Evolutionary conservation across 2,797 vertebrate genomes (phyloP), one percentile per base, ranked within the genome.

Genomic region (Anabas testudineus): DNA sequence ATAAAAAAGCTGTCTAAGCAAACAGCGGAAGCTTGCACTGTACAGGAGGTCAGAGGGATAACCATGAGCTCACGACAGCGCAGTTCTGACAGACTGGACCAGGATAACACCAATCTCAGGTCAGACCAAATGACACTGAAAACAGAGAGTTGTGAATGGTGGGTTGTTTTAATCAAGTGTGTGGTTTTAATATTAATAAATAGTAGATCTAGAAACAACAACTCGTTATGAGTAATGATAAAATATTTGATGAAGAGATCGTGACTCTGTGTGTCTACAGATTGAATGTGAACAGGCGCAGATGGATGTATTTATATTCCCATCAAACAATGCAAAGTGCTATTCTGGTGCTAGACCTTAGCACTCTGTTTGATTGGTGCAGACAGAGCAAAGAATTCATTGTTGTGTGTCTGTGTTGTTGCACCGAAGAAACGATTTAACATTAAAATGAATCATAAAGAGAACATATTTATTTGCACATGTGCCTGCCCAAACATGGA

Each of bases 1-100:
- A 92, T 93, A 62, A 90, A 87, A 32, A 82, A 86, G 64, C 90
- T 93, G 30, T 89, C 90, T 2, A 83, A 90, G 48, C 69, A 86
- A 75, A 92, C 90, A 2, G 84, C 86, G 9, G 52, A 66, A 26
- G 79, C 85, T 56, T 94, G 91, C 84, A 88, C 85, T 0, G 53
- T 94, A 58, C 83, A 83, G 74, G 90, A 92, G 42, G 74, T 65
- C 62, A 71, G 73, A 54, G 66, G 56, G 42, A 71, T 54, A 32
- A 57, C 42, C 30, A 85, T 74, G 78, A 74, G 68, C 49, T 56
- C 57, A 12, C 52, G 59, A 18, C 54, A 10, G 10, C 16, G 71
- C 21, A 68, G 34, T 42, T 54, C 52, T 15, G 67, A 71, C 0
- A 60, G 37, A 53, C 65, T 62, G 13, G 78, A 86, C 59, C 53